Base-by-base conservation (phyloP, 2,888 invertebrate species). In the Erebia aethiops region DNA sequence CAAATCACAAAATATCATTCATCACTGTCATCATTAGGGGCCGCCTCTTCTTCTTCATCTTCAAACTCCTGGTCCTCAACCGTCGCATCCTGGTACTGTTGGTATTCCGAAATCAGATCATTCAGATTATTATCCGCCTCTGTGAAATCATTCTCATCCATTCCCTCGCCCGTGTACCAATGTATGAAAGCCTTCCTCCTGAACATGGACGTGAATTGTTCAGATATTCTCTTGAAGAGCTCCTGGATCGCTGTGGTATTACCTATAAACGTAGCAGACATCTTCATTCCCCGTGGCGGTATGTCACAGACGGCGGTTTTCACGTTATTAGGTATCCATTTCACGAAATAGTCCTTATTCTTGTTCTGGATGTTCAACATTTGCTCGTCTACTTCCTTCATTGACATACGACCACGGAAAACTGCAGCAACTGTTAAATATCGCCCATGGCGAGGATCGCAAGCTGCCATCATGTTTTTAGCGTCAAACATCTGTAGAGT, bases 161-260 rank as follows among this genome's bases (percentile, higher is more conserved):
- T 98, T 77, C 98, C 98, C 86, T 98, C 98, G 70, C 97, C 97
- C 52, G 97, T 97, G 91, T 97, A 99, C 98, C 98, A 99, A 94
- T 98, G 98, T 81, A 98, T 95, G 95, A 98, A 98, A 83, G 98
- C 98, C 94, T 98, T 98, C 82, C 98, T 95, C 81, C 98, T 95
- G 95, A 98, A 98, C 98, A 99, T 98, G 80, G 97, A 97, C 69
- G 96, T 96, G 84, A 97, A 98, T 87, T 98, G 97, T 84, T 97
- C 97, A 21, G 96, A 95, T 79, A 97, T 95, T 86, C 98, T 95
- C 88, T 97, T 97, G 92, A 98, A 98, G 78, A 98, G 91, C 81
- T 97, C 96, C 86, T 98, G 98, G 77, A 97, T 97, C 77, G 97
- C 97, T 18, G 97, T 97, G 11, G 96, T 96, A 88, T 97, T 97